A percentile compares a stretch with the other conserved stretches of the same genome.
Conservation (phyloP, 2,888 invertebrate genomes). For the Brachypalpus laphriformis region DNA sequence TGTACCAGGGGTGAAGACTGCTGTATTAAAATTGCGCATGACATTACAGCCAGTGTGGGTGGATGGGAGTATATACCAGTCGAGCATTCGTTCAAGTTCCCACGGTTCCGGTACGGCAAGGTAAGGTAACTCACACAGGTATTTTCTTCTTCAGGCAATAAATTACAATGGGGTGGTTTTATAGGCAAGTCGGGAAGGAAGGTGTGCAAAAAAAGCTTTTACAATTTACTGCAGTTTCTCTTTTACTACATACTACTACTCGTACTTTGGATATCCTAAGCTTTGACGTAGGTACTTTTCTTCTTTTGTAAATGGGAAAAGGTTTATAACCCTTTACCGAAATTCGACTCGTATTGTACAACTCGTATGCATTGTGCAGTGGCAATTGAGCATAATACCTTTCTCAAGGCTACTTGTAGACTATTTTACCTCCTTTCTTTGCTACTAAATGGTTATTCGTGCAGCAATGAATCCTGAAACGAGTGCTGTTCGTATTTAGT, state of each 20-base stretch:
- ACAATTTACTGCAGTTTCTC: conserved; percentile 50
- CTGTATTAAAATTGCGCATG: conserved; percentile 66
- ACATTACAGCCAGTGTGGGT: conserved; percentile 52
- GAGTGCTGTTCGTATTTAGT: conserved; percentile 55
- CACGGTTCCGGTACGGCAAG: conserved; percentile 41
- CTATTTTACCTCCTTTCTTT: conserved; percentile 49
- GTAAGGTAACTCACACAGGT: conserved; percentile 42
- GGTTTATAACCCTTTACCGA: conserved; percentile 69
- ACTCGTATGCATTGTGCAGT: conserved; percentile 40
- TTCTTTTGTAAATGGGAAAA: conserved; percentile 34
- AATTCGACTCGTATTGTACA: neutral
- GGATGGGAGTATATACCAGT: conserved; percentile 1
- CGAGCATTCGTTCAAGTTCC: conserved; percentile 66
- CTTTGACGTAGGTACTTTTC: conserved; percentile 15
- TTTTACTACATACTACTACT: neutral
- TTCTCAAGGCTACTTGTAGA: conserved; percentile 60
- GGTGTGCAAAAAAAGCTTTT: conserved; percentile 46
- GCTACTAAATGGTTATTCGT: conserved; percentile 66
- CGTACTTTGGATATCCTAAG: conserved; percentile 31
- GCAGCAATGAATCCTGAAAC: conserved; percentile 52
- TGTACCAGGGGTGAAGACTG: conserved; percentile 7
- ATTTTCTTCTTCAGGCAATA: conserved; percentile 44
- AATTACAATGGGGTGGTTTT: conserved; percentile 52
- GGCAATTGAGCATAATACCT: conserved; percentile 63
- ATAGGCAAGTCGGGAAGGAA: neutral